Conservation (phyloP, 1,140 invertebrate species). For the Oreohelix idahoensis region DNA sequence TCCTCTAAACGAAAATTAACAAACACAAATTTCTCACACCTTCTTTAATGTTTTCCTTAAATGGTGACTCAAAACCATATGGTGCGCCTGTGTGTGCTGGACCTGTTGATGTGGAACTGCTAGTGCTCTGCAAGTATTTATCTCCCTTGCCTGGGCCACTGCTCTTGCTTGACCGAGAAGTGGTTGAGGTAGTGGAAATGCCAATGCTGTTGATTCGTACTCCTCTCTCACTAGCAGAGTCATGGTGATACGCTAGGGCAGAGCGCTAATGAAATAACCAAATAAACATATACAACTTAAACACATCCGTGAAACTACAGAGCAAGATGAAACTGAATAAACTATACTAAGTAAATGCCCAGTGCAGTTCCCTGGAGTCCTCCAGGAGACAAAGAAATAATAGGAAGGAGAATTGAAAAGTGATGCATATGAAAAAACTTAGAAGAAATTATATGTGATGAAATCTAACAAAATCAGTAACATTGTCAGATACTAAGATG, state of each 20-base stretch:
- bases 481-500: no score
- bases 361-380: no score
- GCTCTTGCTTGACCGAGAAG: slow-evolving; percentile 92
- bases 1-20: no score
- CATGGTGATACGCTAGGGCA: slow-evolving; percentile 84
- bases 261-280: slow-evolving; percentile 75
- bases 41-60: slow-evolving; percentile 33
- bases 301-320: no score
- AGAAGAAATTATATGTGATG: no score
- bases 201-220: slow-evolving; percentile 85
- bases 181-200: slow-evolving; percentile 95
- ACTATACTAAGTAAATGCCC: no score
- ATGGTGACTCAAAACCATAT: slow-evolving; percentile 34
- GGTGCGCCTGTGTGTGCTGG: slow-evolving; percentile 57
- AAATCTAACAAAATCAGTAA: no score
- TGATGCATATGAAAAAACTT: no score
- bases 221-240: slow-evolving; percentile 73
- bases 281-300: neutral
- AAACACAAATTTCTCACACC: slow-evolving; percentile 48
- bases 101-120: slow-evolving; percentile 64
- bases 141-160: slow-evolving; percentile 82
- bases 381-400: no score
- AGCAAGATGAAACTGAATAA: no score
- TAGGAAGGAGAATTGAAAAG: no score
- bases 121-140: slow-evolving; percentile 66